Evolutionary conservation across 2,888 invertebrate species (phyloP).

Genomic region (Blastobasis lacticolella): DNA sequence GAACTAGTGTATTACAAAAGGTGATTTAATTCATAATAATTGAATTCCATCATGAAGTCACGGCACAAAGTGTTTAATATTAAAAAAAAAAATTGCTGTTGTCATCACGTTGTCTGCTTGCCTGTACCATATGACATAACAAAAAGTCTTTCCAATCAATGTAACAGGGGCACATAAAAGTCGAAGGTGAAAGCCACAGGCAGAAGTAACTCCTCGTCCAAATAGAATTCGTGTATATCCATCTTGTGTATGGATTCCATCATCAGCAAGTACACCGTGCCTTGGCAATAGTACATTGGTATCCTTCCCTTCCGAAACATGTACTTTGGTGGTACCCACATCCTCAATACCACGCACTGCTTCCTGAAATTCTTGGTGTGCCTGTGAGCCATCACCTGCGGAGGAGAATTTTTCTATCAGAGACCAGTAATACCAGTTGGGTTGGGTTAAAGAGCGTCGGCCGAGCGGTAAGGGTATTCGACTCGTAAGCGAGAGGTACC

Average conservation of each 20-base stretch:
- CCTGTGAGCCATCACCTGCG: constrained; percentile 34
- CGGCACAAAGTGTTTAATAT: too few relatives aligned
- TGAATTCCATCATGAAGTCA: too few relatives aligned
- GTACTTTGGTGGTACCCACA: constrained; percentile 28
- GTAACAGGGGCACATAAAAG: constrained; percentile 11
- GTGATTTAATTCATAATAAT: too few relatives aligned
- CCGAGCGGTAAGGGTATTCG: too few relatives aligned
- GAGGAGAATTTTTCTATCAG: constrained; percentile 8
- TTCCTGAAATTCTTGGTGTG: constrained; percentile 23
- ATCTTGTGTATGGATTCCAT: constrained; percentile 28
- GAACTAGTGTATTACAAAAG: too few relatives aligned
- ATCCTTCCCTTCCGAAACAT: constrained; percentile 33
- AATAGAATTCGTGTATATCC: constrained; percentile 46
- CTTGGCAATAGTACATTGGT: constrained; percentile 52
- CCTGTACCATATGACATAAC: too few relatives aligned
- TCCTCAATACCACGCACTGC: constrained; percentile 41
- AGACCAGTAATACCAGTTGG: too few relatives aligned
- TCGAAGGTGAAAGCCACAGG: constrained; percentile 29
- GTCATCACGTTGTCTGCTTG: too few relatives aligned
- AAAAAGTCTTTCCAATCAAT: too few relatives aligned
- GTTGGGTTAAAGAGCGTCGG: too few relatives aligned
- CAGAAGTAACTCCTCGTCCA: constrained; percentile 17
- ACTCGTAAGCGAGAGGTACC: too few relatives aligned
- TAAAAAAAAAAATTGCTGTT: too few relatives aligned
- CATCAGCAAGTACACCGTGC: constrained; percentile 25